Evolutionary conservation across 2,113 vertebrate genomes (phyloP), one percentile per base, ranked within the genome.

Genomic region (Morone chrysops): DNA sequence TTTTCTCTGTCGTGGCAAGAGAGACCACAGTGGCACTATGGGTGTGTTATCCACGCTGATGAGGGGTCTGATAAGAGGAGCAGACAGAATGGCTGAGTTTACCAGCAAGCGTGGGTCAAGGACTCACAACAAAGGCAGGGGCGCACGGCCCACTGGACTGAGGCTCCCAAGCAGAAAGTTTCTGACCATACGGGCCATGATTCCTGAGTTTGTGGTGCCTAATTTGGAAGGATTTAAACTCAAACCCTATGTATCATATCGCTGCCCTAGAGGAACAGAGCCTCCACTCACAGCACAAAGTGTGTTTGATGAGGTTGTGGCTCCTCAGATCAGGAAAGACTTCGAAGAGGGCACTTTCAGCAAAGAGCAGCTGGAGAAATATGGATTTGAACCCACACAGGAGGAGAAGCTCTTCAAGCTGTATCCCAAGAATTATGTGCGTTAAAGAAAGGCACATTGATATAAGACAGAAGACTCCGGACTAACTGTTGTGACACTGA

Each of bases 61-160:
- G 0, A 95, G 96, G 3, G 96, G 96, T 18, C 86, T 99, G 47
- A 89, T 96, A 2, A 94, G 98, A 69, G 98, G 98, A 4, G 97
- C 97, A 0, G 96, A 99, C 93, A 92, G 98, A 4, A 87, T 96
- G 95, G 94, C 97, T 0, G 94, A 95, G 69, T 98, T 97, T 94
- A 99, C 97, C 11, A 98, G 97, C 93, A 99, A 99, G 80, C 96
- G 97, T 0, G 98, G 98, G 31, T 95, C 97, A 0, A 95, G 94
- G 2, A 96, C 89, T 71, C 93, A 96, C 72, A 93, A 95, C 83
- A 97, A 95, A 87, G 91, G 97, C 80, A 89, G 98, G 1, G 97
- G 97, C 0, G 90, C 96, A 17, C 95, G 94, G 85, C 85, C 80
- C 8, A 70, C 91, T 0, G 98, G 98, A 25, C 40, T 90, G 45